Evolutionary conservation across 2,888 invertebrate genomes (phyloP).

Genomic region (Zygothrica quintamaculata): DNA sequence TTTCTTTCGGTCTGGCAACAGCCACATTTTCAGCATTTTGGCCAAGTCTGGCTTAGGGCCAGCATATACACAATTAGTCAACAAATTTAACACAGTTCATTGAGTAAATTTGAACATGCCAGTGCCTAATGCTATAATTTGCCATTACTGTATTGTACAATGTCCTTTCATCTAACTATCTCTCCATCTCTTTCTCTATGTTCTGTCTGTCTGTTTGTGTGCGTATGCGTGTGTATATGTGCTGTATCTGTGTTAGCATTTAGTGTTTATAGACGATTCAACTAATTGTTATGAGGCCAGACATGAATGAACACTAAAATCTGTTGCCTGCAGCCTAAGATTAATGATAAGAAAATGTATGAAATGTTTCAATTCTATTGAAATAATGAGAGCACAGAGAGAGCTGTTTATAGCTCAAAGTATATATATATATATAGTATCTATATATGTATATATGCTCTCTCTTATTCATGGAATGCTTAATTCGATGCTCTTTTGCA

Average conservation of each 20-base stretch:
- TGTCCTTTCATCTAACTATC: slow-evolving; percentile 16
- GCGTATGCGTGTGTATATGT: background rate
- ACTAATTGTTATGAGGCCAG: slow-evolving; percentile 59
- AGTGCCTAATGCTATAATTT: slow-evolving; percentile 73
- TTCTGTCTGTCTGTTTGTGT: background rate
- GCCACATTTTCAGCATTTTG: no score
- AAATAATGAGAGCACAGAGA: slow-evolving; percentile 4
- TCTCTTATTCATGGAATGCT: slow-evolving; percentile 64
- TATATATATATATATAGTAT: no score
- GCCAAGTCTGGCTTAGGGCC: slow-evolving; percentile 13
- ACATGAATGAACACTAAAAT: slow-evolving; percentile 28
- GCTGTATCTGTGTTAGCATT: slow-evolving; percentile 4
- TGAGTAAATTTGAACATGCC: slow-evolving; percentile 66
- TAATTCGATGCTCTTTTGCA: slow-evolving; percentile 58
- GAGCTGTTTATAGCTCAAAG: no score
- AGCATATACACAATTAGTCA: slow-evolving; percentile 73
- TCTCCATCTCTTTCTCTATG: background rate
- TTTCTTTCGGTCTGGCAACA: slow-evolving; percentile 2
- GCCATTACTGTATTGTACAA: slow-evolving; percentile 56
- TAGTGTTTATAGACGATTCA: slow-evolving; percentile 35
- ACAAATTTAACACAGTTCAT: slow-evolving; percentile 71
- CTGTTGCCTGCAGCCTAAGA: slow-evolving; percentile 49
- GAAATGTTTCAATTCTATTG: slow-evolving; percentile 10
- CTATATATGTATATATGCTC: no score
- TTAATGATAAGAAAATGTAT: slow-evolving; percentile 67